Percentiles rank a stretch among this genome's conserved stretches.
Evolutionary conservation across 1,140 invertebrate genomes (phyloP).

Genomic region (Penaeus chinensis): DNA sequence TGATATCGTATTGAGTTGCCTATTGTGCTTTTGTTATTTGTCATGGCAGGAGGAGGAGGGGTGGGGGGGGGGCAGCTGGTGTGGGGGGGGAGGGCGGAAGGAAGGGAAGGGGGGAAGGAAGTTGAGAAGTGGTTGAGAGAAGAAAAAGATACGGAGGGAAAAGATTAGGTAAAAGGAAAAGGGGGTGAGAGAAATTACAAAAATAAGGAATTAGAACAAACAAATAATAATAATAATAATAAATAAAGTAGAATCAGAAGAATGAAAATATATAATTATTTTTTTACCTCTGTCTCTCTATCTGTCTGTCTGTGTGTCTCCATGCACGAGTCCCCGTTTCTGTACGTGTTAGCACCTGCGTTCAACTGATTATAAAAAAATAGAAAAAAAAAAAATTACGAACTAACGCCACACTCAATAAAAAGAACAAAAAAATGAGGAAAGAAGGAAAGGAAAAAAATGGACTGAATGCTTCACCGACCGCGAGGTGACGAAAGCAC

Average conservation of each 20-base stretch:
- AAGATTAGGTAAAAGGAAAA: background rate
- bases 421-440: no score
- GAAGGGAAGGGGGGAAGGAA: background rate
- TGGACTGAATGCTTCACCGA: no score
- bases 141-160: background rate
- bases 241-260: background rate
- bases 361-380: no score
- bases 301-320: background rate
- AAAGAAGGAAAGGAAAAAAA: no score
- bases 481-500: no score
- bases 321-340: no score
- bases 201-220: background rate
- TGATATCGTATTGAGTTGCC: conserved; percentile 14
- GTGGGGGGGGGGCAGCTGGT: background rate
- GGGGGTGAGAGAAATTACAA: background rate
- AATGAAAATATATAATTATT: background rate
- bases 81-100: background rate
- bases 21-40: conserved; percentile 33
- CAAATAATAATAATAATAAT: no score
- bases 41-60: background rate
- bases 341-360: no score
- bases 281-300: background rate
- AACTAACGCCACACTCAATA: no score
- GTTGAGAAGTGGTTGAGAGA: background rate
- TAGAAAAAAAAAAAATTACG: no score